Conservation (phyloP, 2,797 vertebrate species). For the Sarcophilus harrisii region DNA sequence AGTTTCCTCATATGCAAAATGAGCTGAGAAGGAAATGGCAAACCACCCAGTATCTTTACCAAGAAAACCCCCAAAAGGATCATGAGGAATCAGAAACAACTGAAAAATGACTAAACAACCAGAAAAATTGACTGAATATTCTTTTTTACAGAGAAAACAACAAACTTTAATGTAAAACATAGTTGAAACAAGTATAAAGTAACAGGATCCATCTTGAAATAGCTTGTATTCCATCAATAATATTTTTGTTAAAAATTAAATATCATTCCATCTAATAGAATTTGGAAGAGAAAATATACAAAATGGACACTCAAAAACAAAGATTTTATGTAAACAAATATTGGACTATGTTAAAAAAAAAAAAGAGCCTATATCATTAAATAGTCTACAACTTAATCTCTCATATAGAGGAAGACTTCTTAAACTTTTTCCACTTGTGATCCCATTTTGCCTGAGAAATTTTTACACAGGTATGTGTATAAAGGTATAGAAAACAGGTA, state of each 20-base stretch:
- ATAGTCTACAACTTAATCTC: not conserved
- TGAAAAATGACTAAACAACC: not conserved
- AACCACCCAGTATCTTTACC: not conserved
- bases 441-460: too few species aligned
- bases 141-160: not conserved
- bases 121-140: not conserved
- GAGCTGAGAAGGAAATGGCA: not conserved
- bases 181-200: not conserved
- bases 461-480: too few species aligned
- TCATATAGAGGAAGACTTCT: not conserved
- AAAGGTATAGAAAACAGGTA: too few species aligned
- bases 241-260: not conserved
- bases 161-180: not conserved
- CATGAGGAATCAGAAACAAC: not conserved
- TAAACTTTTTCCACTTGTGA: too few species aligned
- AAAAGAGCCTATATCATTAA: not conserved
- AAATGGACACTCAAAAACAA: conserved; percentile 1
- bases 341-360: not conserved
- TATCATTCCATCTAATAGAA: not conserved
- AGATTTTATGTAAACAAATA: conserved; percentile 16
- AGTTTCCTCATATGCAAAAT: not conserved
- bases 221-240: not conserved
- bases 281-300: not conserved
- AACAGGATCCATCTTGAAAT: not conserved
- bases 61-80: not conserved